A percentile compares a stretch with the other conserved stretches of the same genome.
phyloP scores from a whole-genome alignment of 1,140 invertebrate species.

The Eumaeus atala region DNA sequence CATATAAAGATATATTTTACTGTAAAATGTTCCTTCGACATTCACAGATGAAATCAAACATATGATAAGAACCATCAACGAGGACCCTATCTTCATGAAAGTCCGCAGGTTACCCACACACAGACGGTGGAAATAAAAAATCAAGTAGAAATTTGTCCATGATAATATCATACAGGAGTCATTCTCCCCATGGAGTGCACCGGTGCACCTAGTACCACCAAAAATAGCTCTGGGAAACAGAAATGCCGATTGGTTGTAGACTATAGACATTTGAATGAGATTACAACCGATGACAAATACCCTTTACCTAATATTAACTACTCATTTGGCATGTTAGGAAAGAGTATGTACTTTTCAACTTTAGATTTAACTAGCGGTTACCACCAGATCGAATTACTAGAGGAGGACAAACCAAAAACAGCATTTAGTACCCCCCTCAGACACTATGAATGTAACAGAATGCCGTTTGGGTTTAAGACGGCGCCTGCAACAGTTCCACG shows the following conservation, averaged over 20 bases:
- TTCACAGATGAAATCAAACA: too few species aligned
- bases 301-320: slow-evolving; percentile 1
- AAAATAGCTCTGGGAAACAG: background rate
- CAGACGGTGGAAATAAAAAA: background rate
- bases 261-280: background rate
- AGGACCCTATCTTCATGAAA: background rate
- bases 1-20: too few species aligned
- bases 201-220: background rate
- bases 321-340: background rate
- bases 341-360: background rate
- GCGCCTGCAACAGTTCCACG: too few species aligned
- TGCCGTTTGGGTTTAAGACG: too few species aligned
- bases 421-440: background rate
- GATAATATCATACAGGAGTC: background rate
- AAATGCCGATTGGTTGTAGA: background rate
- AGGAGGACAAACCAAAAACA: background rate
- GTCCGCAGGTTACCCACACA: background rate
- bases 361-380: background rate
- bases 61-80: too few species aligned
- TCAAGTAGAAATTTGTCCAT: background rate
- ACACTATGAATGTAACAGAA: background rate
- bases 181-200: background rate
- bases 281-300: background rate
- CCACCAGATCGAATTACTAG: background rate
- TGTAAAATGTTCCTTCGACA: too few species aligned